These are phyloP conservation scores for Dinocampus coccinellae DNA, from an alignment of 2,888 invertebrate species.

Conservation along the genomic window DNA sequence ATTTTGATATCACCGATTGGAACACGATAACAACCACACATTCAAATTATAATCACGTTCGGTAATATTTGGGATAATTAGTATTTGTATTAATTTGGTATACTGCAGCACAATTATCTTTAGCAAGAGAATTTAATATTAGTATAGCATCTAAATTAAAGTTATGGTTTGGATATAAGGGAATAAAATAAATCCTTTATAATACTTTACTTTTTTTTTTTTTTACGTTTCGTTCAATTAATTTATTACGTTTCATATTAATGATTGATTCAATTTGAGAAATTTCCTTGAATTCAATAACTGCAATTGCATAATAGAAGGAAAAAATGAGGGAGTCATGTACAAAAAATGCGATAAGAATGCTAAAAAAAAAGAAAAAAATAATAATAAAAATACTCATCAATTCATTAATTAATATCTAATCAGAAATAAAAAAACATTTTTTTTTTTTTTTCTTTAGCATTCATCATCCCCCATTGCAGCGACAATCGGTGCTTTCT, in stretches of 20 bases:
- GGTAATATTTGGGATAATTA: too few species aligned
- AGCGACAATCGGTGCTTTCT: conserved; percentile 12
- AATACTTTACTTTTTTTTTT: too few species aligned
- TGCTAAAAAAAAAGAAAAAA: background rate
- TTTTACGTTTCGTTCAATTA: conserved; percentile 13
- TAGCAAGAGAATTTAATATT: too few species aligned
- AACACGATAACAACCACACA: too few species aligned
- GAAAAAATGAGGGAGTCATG: conserved; percentile 2
- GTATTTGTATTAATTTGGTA: too few species aligned
- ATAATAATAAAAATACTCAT: background rate
- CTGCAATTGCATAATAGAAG: conserved; percentile 8
- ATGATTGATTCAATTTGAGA: conserved; percentile 28
- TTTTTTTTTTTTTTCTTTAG: background rate
- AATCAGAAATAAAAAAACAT: background rate
- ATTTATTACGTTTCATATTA: conserved; percentile 34
- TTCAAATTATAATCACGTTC: too few species aligned
- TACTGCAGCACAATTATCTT: too few species aligned
- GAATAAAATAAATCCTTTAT: too few species aligned
- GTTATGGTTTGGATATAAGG: too few species aligned
- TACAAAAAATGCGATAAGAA: conserved; percentile 6
- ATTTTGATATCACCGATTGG: too few species aligned
- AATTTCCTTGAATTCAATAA: conserved; percentile 17
- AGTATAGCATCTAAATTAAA: too few species aligned
- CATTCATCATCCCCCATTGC: conserved; percentile 26
- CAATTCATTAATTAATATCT: background rate